phyloP scores from a whole-genome alignment of 2,113 vertebrate genomes.

The Hypanus sabinus region DNA sequence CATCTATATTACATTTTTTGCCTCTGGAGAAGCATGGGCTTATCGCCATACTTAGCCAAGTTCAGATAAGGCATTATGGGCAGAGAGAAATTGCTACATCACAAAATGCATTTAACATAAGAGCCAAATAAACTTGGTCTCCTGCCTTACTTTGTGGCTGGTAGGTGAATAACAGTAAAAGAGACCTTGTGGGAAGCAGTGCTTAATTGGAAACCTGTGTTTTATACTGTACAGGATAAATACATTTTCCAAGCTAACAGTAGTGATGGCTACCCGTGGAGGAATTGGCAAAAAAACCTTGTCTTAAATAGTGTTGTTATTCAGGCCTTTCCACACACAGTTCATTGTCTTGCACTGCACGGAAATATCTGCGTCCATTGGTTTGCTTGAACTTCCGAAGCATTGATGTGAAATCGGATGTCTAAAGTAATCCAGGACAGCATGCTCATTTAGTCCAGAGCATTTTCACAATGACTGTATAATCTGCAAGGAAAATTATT shows the following conservation, averaged over 20 bases:
- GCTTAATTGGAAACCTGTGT: neutral
- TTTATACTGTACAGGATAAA: neutral
- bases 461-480: neutral
- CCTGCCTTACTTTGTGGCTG: neutral
- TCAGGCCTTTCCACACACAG: neutral
- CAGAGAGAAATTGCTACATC: neutral
- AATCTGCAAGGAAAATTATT: neutral
- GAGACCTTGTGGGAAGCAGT: neutral
- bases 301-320: neutral
- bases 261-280: neutral
- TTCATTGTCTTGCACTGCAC: neutral
- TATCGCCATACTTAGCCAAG: neutral
- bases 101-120: neutral
- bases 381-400: neutral
- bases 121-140: neutral
- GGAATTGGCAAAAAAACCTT: neutral
- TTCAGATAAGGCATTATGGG: too few species aligned
- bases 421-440: neutral
- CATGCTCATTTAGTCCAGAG: neutral
- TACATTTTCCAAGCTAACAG: neutral
- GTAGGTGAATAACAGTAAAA: neutral
- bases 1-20: neutral
- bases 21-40: too few species aligned
- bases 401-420: neutral
- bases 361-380: neutral